Evolutionary conservation across 2,888 invertebrate species (phyloP), one percentile per base, ranked within the genome.

Genomic region (Scelioninae gen. 1): DNA sequence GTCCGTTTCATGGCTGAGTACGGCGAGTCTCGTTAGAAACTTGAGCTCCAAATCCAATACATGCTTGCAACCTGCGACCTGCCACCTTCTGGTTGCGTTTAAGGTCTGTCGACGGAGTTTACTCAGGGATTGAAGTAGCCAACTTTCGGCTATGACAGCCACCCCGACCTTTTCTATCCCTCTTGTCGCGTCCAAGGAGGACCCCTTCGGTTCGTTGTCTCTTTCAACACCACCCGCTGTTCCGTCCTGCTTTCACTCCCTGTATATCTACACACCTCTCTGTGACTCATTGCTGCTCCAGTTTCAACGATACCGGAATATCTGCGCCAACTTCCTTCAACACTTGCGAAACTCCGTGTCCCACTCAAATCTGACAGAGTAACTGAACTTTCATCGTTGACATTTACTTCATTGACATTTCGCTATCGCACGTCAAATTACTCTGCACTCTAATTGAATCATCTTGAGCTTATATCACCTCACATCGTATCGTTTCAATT

Each of bases 21-120:
- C 86, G 77, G 86, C 86, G 85, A 86, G 87, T 88, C 90, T 90
- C 88, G 90, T 90, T 90, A 86, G 86, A 85, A 91, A 91, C 90
- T 90, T 88, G 89, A 90, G 87, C 86, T 85, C 65, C 62, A 86
- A 84, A 72, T 74, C 78, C 79, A 76, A 80, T 75, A 40, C 53
- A 69, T 65, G 16, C 45, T 60, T 58, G 55, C 68, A 68, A 78
- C 72, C 84, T 82, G 83, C 83, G 83, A 85, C 83, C 81, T 85
- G 85, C 82, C 76, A 77, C 85, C 83, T 86, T 74, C 79, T 82
- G 82, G 79, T 79, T 60, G 84, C 79, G 85, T 86, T 82, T 84
- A 71, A 83, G 51, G 65, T 72, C 62, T 55, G 81, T 80, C 79
- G 55, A 56, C 66, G 53, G 85, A 87, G 86, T 87, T 88, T 86